Evolutionary conservation across 1,140 invertebrate genomes (phyloP).

Genomic region (Sogatella furcifera): DNA sequence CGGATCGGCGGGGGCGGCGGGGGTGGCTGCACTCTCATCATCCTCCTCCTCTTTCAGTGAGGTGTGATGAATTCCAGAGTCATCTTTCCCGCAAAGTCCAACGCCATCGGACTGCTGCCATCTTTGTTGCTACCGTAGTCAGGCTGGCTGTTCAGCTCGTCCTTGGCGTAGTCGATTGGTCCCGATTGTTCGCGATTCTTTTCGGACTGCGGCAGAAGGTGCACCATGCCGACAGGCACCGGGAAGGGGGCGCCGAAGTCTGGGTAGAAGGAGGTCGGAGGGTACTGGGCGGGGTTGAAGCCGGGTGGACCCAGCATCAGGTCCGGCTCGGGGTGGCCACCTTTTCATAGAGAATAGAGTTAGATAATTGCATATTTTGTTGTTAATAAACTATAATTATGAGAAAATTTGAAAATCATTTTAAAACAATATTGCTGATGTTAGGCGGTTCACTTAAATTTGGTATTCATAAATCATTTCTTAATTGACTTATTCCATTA

Average conservation of each 20-base stretch:
- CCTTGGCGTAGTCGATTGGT: constrained; percentile 13
- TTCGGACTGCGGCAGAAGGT: constrained; percentile 62
- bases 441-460: too few species aligned
- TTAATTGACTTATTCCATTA: too few species aligned
- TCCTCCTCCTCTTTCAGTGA: constrained; percentile 13
- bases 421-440: too few species aligned
- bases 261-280: constrained; percentile 52
- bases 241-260: constrained; percentile 67
- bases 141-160: constrained; percentile 10
- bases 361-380: too few species aligned
- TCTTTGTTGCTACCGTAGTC: constrained; percentile 18
- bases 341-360: too few species aligned
- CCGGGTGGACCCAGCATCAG: constrained; percentile 29
- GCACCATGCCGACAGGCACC: constrained; percentile 71
- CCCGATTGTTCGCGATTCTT: constrained; percentile 39
- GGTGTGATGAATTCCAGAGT: constrained; percentile 13
- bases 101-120: constrained; percentile 15
- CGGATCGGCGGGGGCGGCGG: background rate
- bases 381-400: too few species aligned
- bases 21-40: background rate
- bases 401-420: too few species aligned
- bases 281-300: constrained; percentile 52
- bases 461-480: too few species aligned
- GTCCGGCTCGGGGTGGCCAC: constrained; percentile 22
- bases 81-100: constrained; percentile 23